These are phyloP conservation scores for Dipodomys merriami DNA, from an alignment of 2,113 vertebrate genomes.

Conservation along the genomic window DNA sequence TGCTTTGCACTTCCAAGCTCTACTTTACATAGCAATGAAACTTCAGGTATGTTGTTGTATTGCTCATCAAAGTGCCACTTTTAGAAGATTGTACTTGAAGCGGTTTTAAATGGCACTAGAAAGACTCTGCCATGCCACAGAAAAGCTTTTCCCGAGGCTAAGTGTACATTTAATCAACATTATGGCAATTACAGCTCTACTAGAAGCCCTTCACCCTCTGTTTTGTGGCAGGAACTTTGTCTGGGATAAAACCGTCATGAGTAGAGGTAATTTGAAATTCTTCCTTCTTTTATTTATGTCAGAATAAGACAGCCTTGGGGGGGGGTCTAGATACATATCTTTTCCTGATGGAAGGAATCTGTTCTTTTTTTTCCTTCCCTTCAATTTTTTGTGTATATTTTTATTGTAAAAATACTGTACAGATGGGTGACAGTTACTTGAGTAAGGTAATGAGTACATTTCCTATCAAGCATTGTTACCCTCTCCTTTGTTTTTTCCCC, in stretches of 20 bases:
- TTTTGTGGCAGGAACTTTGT: conserved; percentile 77
- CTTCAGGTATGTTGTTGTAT: conserved; percentile 64
- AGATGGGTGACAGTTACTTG: too few relatives aligned
- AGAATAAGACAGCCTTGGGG: neutral
- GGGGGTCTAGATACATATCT: neutral
- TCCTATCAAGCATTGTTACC: too few relatives aligned
- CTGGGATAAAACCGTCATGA: conserved; percentile 64
- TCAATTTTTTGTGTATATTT: too few relatives aligned
- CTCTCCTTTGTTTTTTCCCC: too few relatives aligned
- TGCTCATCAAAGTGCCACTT: conserved; percentile 77
- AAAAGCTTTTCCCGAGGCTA: conserved; percentile 63
- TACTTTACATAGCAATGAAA: conserved; percentile 16
- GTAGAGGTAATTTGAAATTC: conserved; percentile 72
- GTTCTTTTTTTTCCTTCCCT: neutral
- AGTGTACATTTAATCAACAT: conserved; percentile 80
- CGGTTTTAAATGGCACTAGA: conserved; percentile 79
- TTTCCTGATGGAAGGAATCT: conserved; percentile 58
- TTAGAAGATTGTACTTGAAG: conserved; percentile 77
- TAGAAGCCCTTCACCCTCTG: conserved; percentile 75
- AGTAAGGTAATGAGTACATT: too few relatives aligned
- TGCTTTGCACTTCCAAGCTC: neutral
- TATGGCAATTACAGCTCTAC: conserved; percentile 72
- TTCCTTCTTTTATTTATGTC: conserved; percentile 62
- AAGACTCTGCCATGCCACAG: conserved; percentile 64
- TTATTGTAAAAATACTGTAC: too few relatives aligned